phyloP scores from a whole-genome alignment of 2,113 vertebrate species.

The Corythornis madagascariensis region DNA sequence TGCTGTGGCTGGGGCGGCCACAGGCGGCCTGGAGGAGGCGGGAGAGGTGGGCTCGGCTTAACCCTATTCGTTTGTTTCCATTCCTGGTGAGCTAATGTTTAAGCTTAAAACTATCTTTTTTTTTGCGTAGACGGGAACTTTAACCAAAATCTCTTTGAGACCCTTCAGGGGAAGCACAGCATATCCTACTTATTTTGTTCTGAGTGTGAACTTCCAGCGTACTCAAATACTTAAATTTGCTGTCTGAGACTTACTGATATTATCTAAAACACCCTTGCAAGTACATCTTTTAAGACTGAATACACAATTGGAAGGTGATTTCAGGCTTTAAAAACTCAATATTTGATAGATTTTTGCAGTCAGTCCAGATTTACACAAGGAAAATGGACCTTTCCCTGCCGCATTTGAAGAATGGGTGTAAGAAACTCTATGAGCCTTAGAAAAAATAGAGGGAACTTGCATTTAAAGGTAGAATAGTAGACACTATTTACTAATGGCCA shows the following conservation, averaged over 20 bases:
- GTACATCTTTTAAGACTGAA: not conserved
- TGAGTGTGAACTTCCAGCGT: accelerated
- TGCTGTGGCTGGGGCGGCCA: not conserved
- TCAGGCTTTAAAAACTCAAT: not conserved
- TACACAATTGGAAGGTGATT: not conserved
- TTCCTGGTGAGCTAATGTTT: accelerated
- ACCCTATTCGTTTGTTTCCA: accelerated
- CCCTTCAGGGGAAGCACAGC: not conserved
- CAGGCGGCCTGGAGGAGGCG: too few relatives aligned
- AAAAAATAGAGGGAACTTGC: not conserved
- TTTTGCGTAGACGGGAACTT: not conserved
- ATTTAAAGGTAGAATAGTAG: accelerated
- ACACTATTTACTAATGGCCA: accelerated
- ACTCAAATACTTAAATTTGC: accelerated
- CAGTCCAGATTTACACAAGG: not conserved
- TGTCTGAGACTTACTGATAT: accelerated
- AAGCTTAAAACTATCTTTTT: accelerated
- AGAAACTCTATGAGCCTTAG: not conserved
- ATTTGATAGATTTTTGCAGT: not conserved
- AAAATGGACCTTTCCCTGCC: not conserved
- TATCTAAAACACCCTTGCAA: accelerated
- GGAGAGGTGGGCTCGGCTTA: not conserved
- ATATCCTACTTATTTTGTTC: accelerated
- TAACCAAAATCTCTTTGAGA: not conserved
- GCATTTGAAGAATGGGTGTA: accelerated